Base-by-base conservation (phyloP, 2,113 vertebrate genomes). In the Anhinga rufa region DNA sequence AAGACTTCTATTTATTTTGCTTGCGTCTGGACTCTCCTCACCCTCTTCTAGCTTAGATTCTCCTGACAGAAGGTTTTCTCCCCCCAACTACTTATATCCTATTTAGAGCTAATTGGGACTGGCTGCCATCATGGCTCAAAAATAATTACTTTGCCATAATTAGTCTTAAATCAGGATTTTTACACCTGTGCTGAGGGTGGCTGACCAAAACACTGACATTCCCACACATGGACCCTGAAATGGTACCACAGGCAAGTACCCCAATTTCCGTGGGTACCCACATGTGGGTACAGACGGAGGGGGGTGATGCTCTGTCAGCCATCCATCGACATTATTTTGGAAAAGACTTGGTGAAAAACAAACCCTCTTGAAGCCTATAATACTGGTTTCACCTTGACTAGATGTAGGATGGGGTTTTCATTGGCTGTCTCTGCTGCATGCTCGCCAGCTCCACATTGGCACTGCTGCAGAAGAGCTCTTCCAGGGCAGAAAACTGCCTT, bases 71-170 rank as follows among this genome's bases (percentile, higher is more conserved):
- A 91, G 44, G 22, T 60, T 79, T 92, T 71, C 52, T 55, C 36
- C 48, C 66, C 29, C 22, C 16, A 0, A 0, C 62, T 85, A 58
- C 42, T 87, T 88, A 87, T 29, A 77, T 77, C 74, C 83, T 90
- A 44, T 92, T 93, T 95, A 82, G 42, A 77, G 22, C 70, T 95
- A 95, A 93, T 95, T 87, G 86, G 46, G 31, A 49, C 38, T 79
- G 68, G 82, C 78, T 92, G 86, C 84, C 58, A 68, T 81, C 46
- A 25, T 77, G 62, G 68, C 58, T 94, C 78, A 95, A 70, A 77
- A 96, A 91, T 91, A 91, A 97, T 96, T 89, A 83, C 62, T 91
- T 93, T 74, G 46, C 46, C 75, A 34, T 90, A 90, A 94, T 95
- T 88, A 94, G 48, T 69, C 81, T 90, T 87, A 80, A 85, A 88